A percentile compares a stretch with the other conserved stretches of the same genome.
phyloP scores from a whole-genome alignment of 2,888 invertebrate genomes.

The Toxonevra muliebris region DNA sequence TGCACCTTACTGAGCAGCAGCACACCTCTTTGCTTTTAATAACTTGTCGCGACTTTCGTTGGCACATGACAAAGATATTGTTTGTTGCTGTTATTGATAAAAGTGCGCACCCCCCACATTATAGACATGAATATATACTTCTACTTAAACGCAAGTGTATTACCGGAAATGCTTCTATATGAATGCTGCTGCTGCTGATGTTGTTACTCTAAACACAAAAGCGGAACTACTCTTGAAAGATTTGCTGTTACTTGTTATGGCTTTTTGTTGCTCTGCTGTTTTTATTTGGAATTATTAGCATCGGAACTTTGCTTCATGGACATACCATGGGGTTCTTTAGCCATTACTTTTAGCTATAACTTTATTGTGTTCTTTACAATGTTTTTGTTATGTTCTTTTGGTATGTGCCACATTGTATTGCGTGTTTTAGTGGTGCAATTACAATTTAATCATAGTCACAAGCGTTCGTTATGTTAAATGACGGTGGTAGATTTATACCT shows the following conservation, averaged over 20 bases:
- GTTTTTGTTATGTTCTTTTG: neutral
- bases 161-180: constrained; percentile 33
- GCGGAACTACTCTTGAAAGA: constrained; percentile 66
- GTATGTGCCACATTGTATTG: neutral
- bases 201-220: constrained; percentile 52
- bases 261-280: neutral
- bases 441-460: too few relatives aligned
- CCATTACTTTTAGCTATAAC: too few relatives aligned
- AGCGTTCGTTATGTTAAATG: too few relatives aligned
- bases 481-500: too few relatives aligned
- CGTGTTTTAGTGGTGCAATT: too few relatives aligned
- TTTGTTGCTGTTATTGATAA: neutral
- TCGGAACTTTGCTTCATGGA: constrained; percentile 1
- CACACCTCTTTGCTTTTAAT: too few relatives aligned
- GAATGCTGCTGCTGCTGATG: neutral
- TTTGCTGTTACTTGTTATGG: constrained; percentile 45
- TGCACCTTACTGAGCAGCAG: too few relatives aligned
- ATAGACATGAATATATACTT: too few relatives aligned
- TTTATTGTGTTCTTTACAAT: neutral
- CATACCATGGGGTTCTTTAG: too few relatives aligned
- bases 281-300: neutral
- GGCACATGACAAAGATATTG: constrained; percentile 27
- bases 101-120: too few relatives aligned
- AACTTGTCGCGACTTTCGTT: neutral
- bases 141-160: neutral